Conservation (phyloP, 2,888 invertebrate species). For the Morpho achilles region DNA sequence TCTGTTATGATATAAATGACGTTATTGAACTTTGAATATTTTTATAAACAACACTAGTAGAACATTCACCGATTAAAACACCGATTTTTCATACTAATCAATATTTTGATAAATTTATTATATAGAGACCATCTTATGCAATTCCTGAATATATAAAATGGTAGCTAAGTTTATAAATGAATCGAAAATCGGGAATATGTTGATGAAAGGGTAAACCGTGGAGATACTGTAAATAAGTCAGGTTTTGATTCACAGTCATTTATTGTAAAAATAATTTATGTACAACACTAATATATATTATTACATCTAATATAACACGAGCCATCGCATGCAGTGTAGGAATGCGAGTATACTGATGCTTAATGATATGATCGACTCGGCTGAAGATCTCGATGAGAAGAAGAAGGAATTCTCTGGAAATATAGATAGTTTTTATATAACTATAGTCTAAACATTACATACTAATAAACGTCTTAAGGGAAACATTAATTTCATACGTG, state of each 20-base stretch:
- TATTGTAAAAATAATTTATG: constrained; percentile 25
- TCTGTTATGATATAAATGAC: too few species aligned
- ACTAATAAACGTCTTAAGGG: too few species aligned
- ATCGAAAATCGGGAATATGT: background rate
- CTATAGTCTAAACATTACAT: too few species aligned
- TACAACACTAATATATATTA: constrained; percentile 12
- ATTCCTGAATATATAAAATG: too few species aligned
- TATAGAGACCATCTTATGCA: too few species aligned
- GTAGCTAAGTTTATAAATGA: too few species aligned
- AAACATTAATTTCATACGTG: too few species aligned
- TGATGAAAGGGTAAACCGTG: background rate
- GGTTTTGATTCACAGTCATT: constrained; percentile 12
- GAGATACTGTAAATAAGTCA: background rate
- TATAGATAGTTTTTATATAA: background rate
- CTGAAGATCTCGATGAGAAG: constrained; percentile 38
- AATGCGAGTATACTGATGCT: constrained; percentile 22
- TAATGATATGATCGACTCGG: constrained; percentile 17
- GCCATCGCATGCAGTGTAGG: constrained; percentile 23
- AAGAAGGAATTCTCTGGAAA: constrained; percentile 34
- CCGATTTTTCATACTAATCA: too few species aligned
- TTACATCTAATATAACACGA: constrained; percentile 14
- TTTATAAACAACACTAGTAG: too few species aligned
- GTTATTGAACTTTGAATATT: too few species aligned
- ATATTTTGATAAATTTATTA: too few species aligned
- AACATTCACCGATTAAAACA: too few species aligned